Base-by-base conservation (phyloP, 2,888 invertebrate species). In the Cheilosia urbana region DNA sequence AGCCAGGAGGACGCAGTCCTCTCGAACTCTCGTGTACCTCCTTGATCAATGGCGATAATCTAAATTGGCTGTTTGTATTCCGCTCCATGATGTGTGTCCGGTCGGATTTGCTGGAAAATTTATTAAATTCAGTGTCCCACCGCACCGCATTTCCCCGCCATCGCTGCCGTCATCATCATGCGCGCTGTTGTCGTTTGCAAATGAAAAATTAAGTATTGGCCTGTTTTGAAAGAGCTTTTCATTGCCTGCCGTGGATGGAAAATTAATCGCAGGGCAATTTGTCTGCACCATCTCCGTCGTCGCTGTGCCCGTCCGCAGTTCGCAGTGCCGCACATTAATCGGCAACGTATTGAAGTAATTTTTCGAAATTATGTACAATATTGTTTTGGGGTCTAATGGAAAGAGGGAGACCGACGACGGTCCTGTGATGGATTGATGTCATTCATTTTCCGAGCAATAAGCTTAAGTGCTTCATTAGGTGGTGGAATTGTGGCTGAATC, bases 61-160 rank as follows among this genome's bases (percentile, higher is more conserved):
- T 79, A 84, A 84, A 79, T 84, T 84, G 84, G 84, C 79, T 84
- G 84, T 84, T 79, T 84, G 84, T 84, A 75, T 84, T 84, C 79
- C 60, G 51, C 63, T 65, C 42, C 75, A 71, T 75, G 79, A 84
- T 84, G 84, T 84, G 84, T 84, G 84, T 79, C 75, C 71, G 75
- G 69, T 71, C 53, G 75, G 75, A 79, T 79, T 84, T 84, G 60
- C 75, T 79, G 79, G 69, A 69, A 71, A 66, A 79, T 53, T 84
- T 84, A 84, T 79, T 84, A 84, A 84, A 79, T 84, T 65, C 84
- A 68, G 42, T 60, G 65, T 65, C 58, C 37, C 63, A 15, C 15
- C 34, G 42, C 40, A 21, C 55, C 30, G n/a, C n/a, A 4, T 11
- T 34, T 11, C 9, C 7, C 30, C 51, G 47, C 60, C 65, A 72